Conservation (phyloP, 1,140 invertebrate genomes). For the Zophobas morio region DNA sequence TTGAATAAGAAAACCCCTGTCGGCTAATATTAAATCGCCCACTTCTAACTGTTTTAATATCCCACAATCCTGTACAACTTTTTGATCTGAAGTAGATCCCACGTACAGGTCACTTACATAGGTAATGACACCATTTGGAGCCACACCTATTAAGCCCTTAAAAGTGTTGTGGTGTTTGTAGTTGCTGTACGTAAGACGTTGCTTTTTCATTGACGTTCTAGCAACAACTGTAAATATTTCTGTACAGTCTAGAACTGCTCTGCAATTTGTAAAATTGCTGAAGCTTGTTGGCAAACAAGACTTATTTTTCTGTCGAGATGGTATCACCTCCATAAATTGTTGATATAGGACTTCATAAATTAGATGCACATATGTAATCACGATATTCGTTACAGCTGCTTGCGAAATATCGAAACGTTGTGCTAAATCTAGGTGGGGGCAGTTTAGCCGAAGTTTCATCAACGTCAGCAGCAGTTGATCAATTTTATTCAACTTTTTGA, state of each 20-base stretch:
- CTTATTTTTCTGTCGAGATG: slow-evolving; percentile 34
- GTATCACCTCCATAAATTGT: slow-evolving; percentile 44
- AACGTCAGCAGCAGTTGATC: too few relatives aligned
- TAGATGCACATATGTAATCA: slow-evolving; percentile 35
- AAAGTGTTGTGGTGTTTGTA: too few relatives aligned
- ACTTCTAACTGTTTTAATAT: slow-evolving; percentile 4
- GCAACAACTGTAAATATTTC: slow-evolving; percentile 46
- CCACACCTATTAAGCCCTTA: too few relatives aligned
- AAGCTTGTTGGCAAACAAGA: too few relatives aligned
- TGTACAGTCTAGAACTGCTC: too few relatives aligned
- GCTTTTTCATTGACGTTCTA: slow-evolving; percentile 32
- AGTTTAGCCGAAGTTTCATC: too few relatives aligned
- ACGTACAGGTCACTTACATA: too few relatives aligned
- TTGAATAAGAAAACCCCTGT: slow-evolving; percentile 40
- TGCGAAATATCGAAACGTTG: too few relatives aligned
- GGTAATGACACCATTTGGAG: too few relatives aligned
- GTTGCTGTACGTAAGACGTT: not conserved
- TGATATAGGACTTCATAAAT: slow-evolving; percentile 43
- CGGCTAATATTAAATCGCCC: too few relatives aligned
- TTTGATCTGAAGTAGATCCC: slow-evolving; percentile 40
- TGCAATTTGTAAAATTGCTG: too few relatives aligned
- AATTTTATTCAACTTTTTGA: slow-evolving; percentile 4
- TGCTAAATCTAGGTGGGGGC: too few relatives aligned
- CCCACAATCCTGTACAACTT: slow-evolving; percentile 41
- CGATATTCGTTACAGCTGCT: not conserved